Percentiles rank a stretch among this genome's conserved stretches.
Evolutionary conservation across 92 coral and sea anemone genomes (phyloP).

Genomic region (Hydrozoanthus gracilis): DNA sequence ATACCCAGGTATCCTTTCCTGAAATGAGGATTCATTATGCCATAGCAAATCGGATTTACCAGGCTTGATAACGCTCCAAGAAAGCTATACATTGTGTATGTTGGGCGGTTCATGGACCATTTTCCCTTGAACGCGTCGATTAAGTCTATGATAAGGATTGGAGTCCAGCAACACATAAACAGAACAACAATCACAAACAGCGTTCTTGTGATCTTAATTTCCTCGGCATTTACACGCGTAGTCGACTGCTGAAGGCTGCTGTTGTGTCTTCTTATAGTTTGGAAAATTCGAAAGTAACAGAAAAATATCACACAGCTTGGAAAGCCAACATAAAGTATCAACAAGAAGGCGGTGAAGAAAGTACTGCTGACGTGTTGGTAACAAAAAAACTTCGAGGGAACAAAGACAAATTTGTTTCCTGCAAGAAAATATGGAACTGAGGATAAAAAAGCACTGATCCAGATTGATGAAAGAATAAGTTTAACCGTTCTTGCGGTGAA

Average conservation of each 20-base stretch:
- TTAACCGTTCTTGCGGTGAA: slow-evolving; percentile 52
- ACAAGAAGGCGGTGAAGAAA: slow-evolving; percentile 46
- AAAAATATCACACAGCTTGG: slow-evolving; percentile 48
- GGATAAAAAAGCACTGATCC: slow-evolving; percentile 55
- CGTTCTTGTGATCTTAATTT: slow-evolving; percentile 41
- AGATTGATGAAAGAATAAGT: slow-evolving; percentile 34
- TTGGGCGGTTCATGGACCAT: slow-evolving; percentile 28
- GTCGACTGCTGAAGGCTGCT: slow-evolving; percentile 42
- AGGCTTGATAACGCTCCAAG: slow-evolving; percentile 36
- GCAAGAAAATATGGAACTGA: slow-evolving; percentile 61
- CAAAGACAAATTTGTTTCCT: slow-evolving; percentile 65
- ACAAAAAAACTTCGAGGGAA: slow-evolving; percentile 71
- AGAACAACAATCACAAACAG: slow-evolving; percentile 38
- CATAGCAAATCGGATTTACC: slow-evolving; percentile 41
- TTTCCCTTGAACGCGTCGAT: slow-evolving; percentile 33
- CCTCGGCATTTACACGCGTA: slow-evolving; percentile 27
- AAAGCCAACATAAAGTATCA: slow-evolving; percentile 46
- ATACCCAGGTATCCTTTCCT: slow-evolving; percentile 24
- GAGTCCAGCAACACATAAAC: slow-evolving; percentile 30
- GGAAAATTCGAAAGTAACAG: slow-evolving; percentile 65
- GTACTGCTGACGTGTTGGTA: slow-evolving; percentile 44
- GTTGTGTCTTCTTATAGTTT: slow-evolving; percentile 65
- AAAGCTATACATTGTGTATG: slow-evolving; percentile 18
- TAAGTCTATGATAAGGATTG: slow-evolving; percentile 12
- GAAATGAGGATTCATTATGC: slow-evolving; percentile 34